These are phyloP conservation scores for Tautogolabrus adspersus DNA, from an alignment of 2,113 vertebrate genomes.

Conservation along the genomic window DNA sequence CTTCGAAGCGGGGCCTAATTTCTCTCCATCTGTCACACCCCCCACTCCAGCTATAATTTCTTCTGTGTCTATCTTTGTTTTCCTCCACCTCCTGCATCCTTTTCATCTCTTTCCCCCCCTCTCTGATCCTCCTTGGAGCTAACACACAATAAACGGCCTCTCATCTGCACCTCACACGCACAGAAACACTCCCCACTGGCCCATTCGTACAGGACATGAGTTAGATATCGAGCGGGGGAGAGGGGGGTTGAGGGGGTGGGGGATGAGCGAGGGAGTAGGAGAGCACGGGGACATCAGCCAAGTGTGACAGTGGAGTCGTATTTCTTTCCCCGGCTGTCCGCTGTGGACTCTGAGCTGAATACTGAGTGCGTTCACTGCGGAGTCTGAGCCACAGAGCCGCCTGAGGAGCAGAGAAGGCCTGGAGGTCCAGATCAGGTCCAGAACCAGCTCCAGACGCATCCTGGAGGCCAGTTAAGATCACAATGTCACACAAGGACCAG, in stretches of 20 bases:
- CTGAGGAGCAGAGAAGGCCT: background rate
- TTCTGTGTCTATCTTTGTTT: constrained; percentile 25
- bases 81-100: constrained; percentile 30
- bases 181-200: constrained; percentile 55
- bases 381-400: constrained; percentile 57
- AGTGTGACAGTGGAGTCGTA: constrained; percentile 83
- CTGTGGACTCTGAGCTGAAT: constrained; percentile 83
- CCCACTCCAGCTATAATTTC: background rate
- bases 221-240: constrained; percentile 59
- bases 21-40: constrained; percentile 53
- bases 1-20: constrained; percentile 46
- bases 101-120: constrained; percentile 25
- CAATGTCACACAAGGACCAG: background rate
- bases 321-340: constrained; percentile 73
- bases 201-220: constrained; percentile 57
- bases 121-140: constrained; percentile 6
- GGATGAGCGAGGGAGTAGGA: constrained; percentile 45
- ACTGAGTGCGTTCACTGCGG: constrained; percentile 81
- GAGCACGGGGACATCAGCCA: constrained; percentile 78
- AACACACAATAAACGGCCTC: constrained; percentile 41
- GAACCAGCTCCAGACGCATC: background rate
- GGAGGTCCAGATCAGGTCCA: background rate
- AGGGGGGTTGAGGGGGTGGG: background rate
- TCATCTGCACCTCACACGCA: constrained; percentile 16
- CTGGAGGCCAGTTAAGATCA: background rate